Percentiles rank a stretch among this genome's conserved stretches.
Conservation (phyloP, 2,888 invertebrate species). For the Frankliniella fusca region DNA sequence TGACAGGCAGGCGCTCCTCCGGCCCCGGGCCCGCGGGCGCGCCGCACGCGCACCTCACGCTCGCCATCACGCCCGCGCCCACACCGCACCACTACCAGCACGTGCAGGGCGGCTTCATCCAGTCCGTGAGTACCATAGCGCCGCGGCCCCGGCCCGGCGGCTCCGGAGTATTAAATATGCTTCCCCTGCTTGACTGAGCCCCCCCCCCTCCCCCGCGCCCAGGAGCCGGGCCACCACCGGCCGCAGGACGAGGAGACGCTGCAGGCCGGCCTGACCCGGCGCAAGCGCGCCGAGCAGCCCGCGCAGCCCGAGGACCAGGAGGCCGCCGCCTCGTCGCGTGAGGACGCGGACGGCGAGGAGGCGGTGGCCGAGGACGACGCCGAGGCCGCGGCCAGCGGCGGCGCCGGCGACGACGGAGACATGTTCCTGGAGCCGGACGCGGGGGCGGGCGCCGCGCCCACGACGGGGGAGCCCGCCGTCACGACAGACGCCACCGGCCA, state of each 20-base stretch:
- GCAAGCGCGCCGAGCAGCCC: not conserved
- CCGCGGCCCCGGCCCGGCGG: not conserved
- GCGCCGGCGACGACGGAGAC: conserved; percentile 7
- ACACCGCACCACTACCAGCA: not conserved
- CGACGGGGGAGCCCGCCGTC: not conserved
- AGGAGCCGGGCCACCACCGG: not conserved
- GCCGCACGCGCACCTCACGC: conserved; percentile 17
- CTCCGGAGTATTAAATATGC: not conserved
- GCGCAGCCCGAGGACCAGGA: not conserved
- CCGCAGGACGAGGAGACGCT: conserved; percentile 14
- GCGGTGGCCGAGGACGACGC: not conserved
- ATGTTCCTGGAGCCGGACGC: conserved; percentile 25
- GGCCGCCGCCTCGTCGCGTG: not conserved
- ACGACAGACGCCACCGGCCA: conserved; percentile 32
- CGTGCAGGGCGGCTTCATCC: conserved; percentile 16
- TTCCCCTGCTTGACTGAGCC: not conserved
- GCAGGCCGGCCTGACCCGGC: conserved; percentile 1
- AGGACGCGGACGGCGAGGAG: not conserved
- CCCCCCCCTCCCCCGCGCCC: not conserved
- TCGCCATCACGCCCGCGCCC: conserved; percentile 21
- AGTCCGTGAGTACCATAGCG: not conserved
- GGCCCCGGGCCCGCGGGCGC: not conserved
- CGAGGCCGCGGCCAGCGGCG: not conserved
- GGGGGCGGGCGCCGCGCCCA: not conserved
- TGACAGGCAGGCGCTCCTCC: not conserved